These are phyloP conservation scores for Corvus hawaiiensis DNA, from an alignment of 2,113 vertebrate genomes.

Conservation along the genomic window DNA sequence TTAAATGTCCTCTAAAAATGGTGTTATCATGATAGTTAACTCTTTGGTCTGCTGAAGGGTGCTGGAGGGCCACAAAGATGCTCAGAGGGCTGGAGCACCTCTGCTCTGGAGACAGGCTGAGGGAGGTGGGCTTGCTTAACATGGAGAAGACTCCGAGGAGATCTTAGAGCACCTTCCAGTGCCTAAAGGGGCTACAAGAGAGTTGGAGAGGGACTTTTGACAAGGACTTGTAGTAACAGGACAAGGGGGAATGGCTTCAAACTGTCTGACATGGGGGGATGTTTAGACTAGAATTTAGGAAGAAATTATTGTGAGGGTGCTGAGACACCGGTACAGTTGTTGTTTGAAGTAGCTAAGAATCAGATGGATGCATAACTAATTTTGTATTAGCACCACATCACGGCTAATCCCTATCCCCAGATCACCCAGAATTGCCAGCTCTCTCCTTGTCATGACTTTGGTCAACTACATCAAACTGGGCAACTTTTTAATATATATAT, in stretches of 20 bases:
- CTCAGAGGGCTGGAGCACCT: neutral
- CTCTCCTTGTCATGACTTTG: neutral
- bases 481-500: neutral
- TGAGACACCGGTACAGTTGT: neutral
- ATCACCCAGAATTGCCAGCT: neutral
- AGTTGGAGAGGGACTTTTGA: neutral
- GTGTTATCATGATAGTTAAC: neutral
- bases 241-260: neutral
- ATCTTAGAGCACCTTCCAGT: neutral
- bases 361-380: neutral
- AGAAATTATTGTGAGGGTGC: neutral
- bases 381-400: neutral
- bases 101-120: neutral
- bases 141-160: neutral
- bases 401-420: neutral
- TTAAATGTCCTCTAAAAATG: neutral
- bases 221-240: neutral
- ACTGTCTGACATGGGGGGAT: neutral
- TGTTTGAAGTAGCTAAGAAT: neutral
- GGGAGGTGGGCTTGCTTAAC: neutral
- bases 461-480: neutral
- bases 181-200: neutral
- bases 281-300: neutral
- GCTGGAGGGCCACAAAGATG: neutral
- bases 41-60: neutral